Percentiles rank a stretch among this genome's conserved stretches.
These are phyloP conservation scores for Mantis religiosa DNA, from an alignment of 2,888 invertebrate genomes.

Conservation along the genomic window DNA sequence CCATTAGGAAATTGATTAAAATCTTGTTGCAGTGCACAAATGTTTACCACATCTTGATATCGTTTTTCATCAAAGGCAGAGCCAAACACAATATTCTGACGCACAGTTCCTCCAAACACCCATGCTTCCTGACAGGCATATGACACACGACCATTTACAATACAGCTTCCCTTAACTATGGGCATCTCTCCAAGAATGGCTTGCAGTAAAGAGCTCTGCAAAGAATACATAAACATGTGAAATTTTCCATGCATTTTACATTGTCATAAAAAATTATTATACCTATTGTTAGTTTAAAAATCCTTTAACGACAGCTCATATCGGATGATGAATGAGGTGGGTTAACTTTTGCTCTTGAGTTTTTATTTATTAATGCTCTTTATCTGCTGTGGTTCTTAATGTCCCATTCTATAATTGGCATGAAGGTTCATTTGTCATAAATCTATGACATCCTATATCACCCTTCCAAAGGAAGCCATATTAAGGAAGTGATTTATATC, in stretches of 20 bases:
- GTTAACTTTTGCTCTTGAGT: no score
- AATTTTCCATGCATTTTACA: neutral
- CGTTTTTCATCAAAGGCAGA: slow-evolving; percentile 53
- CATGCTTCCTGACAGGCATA: slow-evolving; percentile 80
- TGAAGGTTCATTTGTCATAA: no score
- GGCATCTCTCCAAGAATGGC: slow-evolving; percentile 70
- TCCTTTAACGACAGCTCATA: no score
- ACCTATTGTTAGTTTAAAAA: no score
- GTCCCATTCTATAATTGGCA: no score
- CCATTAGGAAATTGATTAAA: slow-evolving; percentile 65
- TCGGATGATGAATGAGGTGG: no score
- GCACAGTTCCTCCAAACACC: slow-evolving; percentile 66
- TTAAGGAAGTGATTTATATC: no score
- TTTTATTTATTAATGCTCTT: no score
- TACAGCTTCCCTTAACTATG: slow-evolving; percentile 55
- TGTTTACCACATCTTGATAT: slow-evolving; percentile 52
- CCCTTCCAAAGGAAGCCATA: no score
- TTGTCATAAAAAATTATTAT: no score
- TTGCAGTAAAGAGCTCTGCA: slow-evolving; percentile 57
- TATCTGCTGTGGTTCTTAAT: no score
- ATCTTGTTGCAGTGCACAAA: slow-evolving; percentile 63
- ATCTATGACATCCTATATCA: no score
- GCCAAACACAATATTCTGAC: slow-evolving; percentile 78
- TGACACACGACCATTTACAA: slow-evolving; percentile 57
- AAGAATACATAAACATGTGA: slow-evolving; percentile 3